Conservation (phyloP, 2,797 vertebrate genomes). For the Petrocephalus schoutedeni region DNA sequence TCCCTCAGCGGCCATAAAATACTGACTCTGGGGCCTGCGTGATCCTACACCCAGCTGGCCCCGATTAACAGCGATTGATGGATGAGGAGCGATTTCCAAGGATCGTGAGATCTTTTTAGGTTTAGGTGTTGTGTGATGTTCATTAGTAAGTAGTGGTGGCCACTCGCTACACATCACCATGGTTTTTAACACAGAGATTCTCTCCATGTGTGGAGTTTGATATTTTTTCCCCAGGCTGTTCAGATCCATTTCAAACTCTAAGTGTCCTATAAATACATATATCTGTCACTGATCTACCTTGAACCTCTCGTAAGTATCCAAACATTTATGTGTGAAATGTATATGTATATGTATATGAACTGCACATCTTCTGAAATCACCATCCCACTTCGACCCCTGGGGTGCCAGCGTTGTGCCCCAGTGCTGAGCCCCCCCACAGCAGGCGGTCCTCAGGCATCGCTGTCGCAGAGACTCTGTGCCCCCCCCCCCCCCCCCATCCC, state of each 20-base stretch:
- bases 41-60: no score
- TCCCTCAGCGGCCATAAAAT: no score
- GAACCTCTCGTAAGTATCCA: background rate
- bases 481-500: background rate
- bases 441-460: background rate
- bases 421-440: background rate
- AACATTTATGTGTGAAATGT: background rate
- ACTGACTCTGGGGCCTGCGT: no score
- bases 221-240: background rate
- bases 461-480: background rate
- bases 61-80: background rate
- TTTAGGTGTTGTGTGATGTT: background rate
- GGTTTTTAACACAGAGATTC: background rate
- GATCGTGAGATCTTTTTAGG: background rate
- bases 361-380: background rate
- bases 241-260: background rate
- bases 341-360: background rate
- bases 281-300: background rate
- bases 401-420: background rate
- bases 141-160: background rate
- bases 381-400: background rate
- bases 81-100: background rate
- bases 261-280: background rate
- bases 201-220: background rate
- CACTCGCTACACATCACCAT: background rate